Percentiles rank a stretch among this genome's conserved stretches.
Conservation (phyloP, 2,888 invertebrate genomes). For the Pammene aurita region DNA sequence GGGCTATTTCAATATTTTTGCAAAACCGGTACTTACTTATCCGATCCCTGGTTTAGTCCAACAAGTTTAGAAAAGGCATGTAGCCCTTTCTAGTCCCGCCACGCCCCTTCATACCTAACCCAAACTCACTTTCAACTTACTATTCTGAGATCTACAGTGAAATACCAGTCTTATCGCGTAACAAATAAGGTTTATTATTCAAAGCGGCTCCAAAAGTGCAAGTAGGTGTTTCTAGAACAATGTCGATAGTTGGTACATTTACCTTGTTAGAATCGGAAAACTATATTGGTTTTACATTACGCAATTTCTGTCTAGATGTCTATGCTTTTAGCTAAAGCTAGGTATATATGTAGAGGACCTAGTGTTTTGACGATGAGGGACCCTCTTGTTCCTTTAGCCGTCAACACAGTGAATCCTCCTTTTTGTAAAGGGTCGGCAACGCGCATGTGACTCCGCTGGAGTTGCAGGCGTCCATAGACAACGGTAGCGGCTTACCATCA, state of each 20-base stretch:
- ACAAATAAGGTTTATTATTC: neutral
- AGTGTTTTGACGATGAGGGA: too few relatives aligned
- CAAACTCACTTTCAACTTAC: neutral
- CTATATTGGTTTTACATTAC: neutral
- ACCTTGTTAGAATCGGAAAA: neutral
- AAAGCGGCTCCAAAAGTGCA: too few relatives aligned
- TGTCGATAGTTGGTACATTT: neutral
- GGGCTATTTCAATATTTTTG: too few relatives aligned
- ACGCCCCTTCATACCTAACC: neutral
- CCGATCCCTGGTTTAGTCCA: neutral
- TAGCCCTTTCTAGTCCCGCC: neutral
- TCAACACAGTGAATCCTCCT: too few relatives aligned
- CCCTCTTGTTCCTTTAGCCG: too few relatives aligned
- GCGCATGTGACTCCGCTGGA: too few relatives aligned
- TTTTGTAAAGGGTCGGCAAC: too few relatives aligned
- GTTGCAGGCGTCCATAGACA: too few relatives aligned
- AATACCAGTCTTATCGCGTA: neutral
- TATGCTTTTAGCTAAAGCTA: too few relatives aligned
- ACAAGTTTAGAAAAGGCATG: constrained; percentile 12
- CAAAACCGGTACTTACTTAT: neutral
- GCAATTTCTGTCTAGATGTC: neutral
- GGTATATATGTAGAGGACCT: too few relatives aligned
- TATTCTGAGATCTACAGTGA: neutral
- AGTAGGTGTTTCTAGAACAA: constrained; percentile 9
- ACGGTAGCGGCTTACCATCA: too few relatives aligned